Evolutionary conservation across 2,113 vertebrate species (phyloP), one percentile per base, ranked within the genome.

Genomic region (Cathartes aura): DNA sequence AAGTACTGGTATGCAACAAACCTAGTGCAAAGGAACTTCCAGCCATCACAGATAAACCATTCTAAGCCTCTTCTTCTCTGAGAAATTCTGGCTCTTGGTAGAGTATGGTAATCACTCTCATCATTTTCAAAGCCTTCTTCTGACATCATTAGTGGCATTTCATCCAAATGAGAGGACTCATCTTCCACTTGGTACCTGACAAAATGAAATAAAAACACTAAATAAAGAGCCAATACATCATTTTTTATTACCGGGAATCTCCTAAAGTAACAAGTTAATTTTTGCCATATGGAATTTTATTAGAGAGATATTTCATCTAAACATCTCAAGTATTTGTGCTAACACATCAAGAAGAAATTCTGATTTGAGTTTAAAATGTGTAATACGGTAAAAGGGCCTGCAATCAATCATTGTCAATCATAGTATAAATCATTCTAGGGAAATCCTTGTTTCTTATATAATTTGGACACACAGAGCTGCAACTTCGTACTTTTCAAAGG

Each of bases 101-200:
- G 97, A 8, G 99, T 99, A 95, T 99, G 99, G 93, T 99, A 99
- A 97, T 99, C 99, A 43, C 99, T 99, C 95, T 99, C 99, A 14
- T 99, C 99, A 27, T 99, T 99, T 98, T 99, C 99, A 89, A 99
- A 99, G 73, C 98, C 99, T 98, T 99, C 99, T 98, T 99, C 99
- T 60, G 99, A 99, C 99, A 99, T 99, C 99, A 99, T 99, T 55
- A 99, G 96, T 21, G 99, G 99, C 99, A 99, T 99, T 97, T 99
- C 99, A 90, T 99, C 99, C 98, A 99, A 97, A 98, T 98, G 99
- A 17, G 99, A 99, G 27, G 98, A 97, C 66, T 99, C 99, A 98
- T 99, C 99, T 98, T 99, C 99, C 43, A 98, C 89, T 58, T 99
- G 99, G 97, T 99, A 99, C 96, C 99, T 99, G 96, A 23, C 11